A percentile compares a stretch with the other conserved stretches of the same genome.
phyloP scores from a whole-genome alignment of 1,140 invertebrate genomes.

The Drosophila bocqueti region DNA sequence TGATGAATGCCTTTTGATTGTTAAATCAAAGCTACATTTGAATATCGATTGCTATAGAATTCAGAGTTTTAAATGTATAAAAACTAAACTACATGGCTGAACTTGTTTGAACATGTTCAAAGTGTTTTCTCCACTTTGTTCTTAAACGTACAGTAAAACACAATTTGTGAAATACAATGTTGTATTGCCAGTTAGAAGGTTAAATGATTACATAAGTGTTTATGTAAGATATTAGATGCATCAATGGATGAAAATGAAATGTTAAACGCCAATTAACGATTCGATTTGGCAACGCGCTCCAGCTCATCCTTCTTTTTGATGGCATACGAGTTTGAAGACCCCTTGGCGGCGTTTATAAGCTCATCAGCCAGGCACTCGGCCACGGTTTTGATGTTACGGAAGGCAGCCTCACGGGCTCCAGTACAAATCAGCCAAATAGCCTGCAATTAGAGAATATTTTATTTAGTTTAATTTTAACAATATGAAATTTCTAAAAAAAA shows the following conservation, averaged over 20 bases:
- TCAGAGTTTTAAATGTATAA: not conserved
- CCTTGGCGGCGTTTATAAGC: conserved; percentile 99
- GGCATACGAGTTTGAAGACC: conserved; percentile 99
- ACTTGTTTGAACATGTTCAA: not conserved
- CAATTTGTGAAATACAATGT: conserved; percentile 16
- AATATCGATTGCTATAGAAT: not conserved
- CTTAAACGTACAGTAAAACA: conserved; percentile 2
- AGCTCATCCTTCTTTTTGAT: conserved; percentile 99
- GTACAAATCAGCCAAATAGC: conserved; percentile 99
- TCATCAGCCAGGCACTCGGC: conserved; percentile 99
- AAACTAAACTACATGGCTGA: not conserved
- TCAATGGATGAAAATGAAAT: not conserved
- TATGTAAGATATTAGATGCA: conserved; percentile 17
- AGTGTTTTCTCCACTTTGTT: not conserved
- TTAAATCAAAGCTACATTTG: not conserved
- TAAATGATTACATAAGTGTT: conserved; percentile 28
- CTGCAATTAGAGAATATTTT: conserved; percentile 27
- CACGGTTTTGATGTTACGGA: conserved; percentile 99
- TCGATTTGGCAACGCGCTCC: conserved; percentile 99
- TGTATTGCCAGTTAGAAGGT: conserved; percentile 23
- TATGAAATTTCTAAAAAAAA: not conserved
- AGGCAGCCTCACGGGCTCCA: conserved; percentile 99
- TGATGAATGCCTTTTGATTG: not conserved
- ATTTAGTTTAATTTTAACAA: not conserved
- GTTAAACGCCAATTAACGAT: conserved; percentile 92